phyloP scores from a whole-genome alignment of 1,140 invertebrate species.

The Mamestra configurata region DNA sequence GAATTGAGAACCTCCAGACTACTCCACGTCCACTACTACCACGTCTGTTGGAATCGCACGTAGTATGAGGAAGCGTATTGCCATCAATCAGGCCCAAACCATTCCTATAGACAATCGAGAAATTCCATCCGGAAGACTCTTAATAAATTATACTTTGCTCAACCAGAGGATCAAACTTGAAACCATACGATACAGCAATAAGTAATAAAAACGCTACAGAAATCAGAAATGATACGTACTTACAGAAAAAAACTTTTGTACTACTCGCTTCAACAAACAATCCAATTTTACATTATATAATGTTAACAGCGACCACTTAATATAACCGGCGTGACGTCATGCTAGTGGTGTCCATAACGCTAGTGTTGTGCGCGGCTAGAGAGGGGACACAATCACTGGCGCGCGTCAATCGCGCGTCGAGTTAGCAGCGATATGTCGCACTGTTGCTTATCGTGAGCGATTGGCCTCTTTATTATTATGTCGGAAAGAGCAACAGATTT shows the following conservation, averaged over 20 bases:
- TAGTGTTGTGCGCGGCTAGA: background rate
- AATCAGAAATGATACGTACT: background rate
- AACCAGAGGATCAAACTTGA: no score
- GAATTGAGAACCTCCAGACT: no score
- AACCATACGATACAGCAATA: background rate
- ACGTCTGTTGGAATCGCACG: no score
- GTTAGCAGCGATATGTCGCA: conserved; percentile 1
- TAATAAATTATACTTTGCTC: no score
- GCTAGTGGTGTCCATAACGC: background rate
- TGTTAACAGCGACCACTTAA: conserved; percentile 10
- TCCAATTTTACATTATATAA: background rate
- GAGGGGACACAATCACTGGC: background rate
- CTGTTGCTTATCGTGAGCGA: conserved; percentile 1
- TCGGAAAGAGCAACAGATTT: no score
- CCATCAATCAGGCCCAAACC: no score
- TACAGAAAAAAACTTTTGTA: conserved; percentile 1
- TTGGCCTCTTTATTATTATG: background rate
- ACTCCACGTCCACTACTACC: no score
- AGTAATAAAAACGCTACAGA: background rate
- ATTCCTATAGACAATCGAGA: no score
- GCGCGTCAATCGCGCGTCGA: conserved; percentile 33
- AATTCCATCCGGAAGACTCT: no score
- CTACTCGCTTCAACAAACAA: background rate
- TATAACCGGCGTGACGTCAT: conserved; percentile 1
- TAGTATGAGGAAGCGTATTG: no score